These are phyloP conservation scores for Himalopsyche phryganea DNA, from an alignment of 1,140 invertebrate genomes.

Conservation along the genomic window DNA sequence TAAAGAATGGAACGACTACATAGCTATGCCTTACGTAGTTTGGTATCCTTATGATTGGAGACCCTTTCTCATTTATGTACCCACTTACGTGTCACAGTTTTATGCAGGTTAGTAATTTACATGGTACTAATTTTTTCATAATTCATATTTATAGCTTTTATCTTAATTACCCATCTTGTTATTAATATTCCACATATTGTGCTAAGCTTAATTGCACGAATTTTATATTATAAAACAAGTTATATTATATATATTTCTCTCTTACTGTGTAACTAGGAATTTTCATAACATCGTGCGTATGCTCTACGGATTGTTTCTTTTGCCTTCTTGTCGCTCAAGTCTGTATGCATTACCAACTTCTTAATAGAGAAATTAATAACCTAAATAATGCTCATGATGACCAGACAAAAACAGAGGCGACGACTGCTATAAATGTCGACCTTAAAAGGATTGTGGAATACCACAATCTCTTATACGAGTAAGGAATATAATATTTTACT, in stretches of 20 bases:
- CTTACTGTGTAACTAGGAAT: too few species aligned
- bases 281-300: not conserved
- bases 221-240: too few species aligned
- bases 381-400: not conserved
- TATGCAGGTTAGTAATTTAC: conserved; percentile 16
- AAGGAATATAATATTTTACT: not conserved
- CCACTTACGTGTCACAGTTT: conserved; percentile 13
- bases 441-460: conserved; percentile 12
- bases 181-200: too few species aligned
- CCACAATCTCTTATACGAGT: conserved; percentile 16
- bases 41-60: conserved; percentile 23
- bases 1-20: not conserved
- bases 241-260: too few species aligned
- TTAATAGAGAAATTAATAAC: not conserved
- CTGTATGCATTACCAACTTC: conserved; percentile 8
- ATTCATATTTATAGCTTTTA: too few species aligned
- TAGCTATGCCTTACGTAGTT: conserved; percentile 12
- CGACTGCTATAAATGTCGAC: not conserved
- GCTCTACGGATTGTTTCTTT: conserved; percentile 4
- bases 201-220: too few species aligned
- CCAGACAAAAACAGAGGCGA: too few species aligned
- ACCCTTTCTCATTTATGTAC: not conserved
- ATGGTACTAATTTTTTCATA: too few species aligned
- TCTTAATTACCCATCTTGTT: too few species aligned
- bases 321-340: conserved; percentile 11